These are phyloP conservation scores for Zootoca vivipara DNA, from an alignment of 2,113 vertebrate species.

Conservation along the genomic window DNA sequence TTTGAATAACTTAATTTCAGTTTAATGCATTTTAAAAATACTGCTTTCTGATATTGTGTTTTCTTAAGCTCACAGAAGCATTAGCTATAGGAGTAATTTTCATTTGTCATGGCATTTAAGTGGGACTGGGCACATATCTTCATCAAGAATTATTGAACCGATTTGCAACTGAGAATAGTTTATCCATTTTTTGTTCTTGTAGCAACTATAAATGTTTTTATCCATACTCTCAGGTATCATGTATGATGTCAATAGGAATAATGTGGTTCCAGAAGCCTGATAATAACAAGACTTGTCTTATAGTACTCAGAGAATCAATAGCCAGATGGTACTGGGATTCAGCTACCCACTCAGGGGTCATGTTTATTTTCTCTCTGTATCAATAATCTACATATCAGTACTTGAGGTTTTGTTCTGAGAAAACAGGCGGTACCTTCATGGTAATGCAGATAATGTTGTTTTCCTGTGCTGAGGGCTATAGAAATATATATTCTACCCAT, in stretches of 20 bases:
- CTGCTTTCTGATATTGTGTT: not conserved
- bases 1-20: not conserved
- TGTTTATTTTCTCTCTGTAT: not conserved
- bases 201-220: not conserved
- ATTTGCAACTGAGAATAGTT: not conserved
- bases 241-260: not conserved
- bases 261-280: not conserved
- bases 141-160: not conserved
- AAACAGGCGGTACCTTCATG: not conserved
- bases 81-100: not conserved
- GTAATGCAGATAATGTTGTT: not conserved
- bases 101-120: not conserved
- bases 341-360: not conserved
- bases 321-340: not conserved
- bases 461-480: not conserved
- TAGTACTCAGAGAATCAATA: not conserved
- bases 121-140: not conserved
- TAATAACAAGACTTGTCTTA: not conserved
- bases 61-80: not conserved
- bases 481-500: not conserved
- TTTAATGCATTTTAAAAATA: not conserved
- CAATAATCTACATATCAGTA: not conserved
- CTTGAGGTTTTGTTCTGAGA: not conserved
- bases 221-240: not conserved
- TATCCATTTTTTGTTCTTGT: not conserved